A percentile compares a stretch with the other conserved stretches of the same genome.
phyloP scores from a whole-genome alignment of 1,140 invertebrate genomes.

The Apis florea region DNA sequence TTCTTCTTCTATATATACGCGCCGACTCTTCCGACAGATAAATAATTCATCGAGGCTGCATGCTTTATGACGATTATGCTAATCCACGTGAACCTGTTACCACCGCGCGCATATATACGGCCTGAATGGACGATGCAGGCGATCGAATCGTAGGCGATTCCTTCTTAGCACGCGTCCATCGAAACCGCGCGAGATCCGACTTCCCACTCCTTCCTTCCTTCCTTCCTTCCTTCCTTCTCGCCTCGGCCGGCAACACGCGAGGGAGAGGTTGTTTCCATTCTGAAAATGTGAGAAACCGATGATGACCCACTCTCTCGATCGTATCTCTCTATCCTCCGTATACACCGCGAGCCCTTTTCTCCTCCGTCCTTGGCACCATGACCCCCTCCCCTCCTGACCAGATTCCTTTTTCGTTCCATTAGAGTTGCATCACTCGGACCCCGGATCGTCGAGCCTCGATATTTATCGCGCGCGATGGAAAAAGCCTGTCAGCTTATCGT shows the following conservation, averaged over 20 bases:
- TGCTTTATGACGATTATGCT: constrained; percentile 70
- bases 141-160: constrained; percentile 61
- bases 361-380: constrained; percentile 60
- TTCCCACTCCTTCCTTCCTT: too few species aligned
- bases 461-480: constrained; percentile 39
- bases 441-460: constrained; percentile 7
- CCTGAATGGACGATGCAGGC: constrained; percentile 56
- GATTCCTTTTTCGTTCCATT: constrained; percentile 47
- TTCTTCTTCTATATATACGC: constrained; percentile 36
- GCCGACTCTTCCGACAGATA: constrained; percentile 62
- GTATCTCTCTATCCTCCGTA: not conserved
- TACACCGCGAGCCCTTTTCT: constrained; percentile 45
- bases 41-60: constrained; percentile 69
- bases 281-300: constrained; percentile 63
- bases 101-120: constrained; percentile 38
- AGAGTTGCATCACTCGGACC: constrained; percentile 33
- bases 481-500: constrained; percentile 50
- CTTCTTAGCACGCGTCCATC: constrained; percentile 48
- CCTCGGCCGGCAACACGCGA: not conserved
- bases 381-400: constrained; percentile 33
- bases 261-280: constrained; percentile 13
- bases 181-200: too few species aligned
- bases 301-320: constrained; percentile 53
- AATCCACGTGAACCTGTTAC: constrained; percentile 67
- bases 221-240: too few species aligned